Base-by-base conservation (phyloP, 2,888 invertebrate genomes). In the Heliconius ethilla region DNA sequence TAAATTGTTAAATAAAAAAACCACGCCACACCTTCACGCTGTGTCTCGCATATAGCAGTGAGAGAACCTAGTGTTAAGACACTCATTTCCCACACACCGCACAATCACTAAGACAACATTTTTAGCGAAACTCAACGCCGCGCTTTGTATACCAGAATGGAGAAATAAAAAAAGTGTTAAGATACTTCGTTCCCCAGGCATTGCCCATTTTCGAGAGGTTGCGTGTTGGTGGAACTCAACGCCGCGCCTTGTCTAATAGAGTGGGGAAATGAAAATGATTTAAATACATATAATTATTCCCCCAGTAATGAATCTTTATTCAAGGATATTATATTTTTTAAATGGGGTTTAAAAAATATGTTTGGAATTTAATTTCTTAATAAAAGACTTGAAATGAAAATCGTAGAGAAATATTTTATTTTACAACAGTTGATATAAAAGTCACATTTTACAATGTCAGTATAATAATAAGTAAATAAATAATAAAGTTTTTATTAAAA, bases 361-460 rank as follows among this genome's bases (percentile, higher is more conserved):
- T 18, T 70, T 70, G 29, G 51, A 70, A 51, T 29, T 29, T 70
- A 70, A 51, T 70, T 70, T 33, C 33, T 72, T 55, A 72, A 72
- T 72, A 72, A 72, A 72, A 72, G 70, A 72, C 59, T 55, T 13
- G 6, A 59, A 55, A 55, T 33, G 15, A 59, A 72, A 72, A 59
- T 69, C 11, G 22, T 59, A 51, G 55, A 59, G 69, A 69, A 59
- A 18, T 18, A 40, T 51, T 59, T 70, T 66, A 37, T 75, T 72
- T 72, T 72, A 72, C 70, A 72, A 72, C 55, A 72, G 29, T 69
- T n/a, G 40, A 51, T 72, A 59, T 33, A 72, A 59, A 29, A 72
- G 13, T 15, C 40, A 69, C 66, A 67, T 15, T 22, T 67, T n/a
- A 67, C 37, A 67, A 18, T 67, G 18, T 62, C 27, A 62, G 22